Evolutionary conservation across 2,888 invertebrate genomes (phyloP).

Genomic region (Acrobasis suavella): DNA sequence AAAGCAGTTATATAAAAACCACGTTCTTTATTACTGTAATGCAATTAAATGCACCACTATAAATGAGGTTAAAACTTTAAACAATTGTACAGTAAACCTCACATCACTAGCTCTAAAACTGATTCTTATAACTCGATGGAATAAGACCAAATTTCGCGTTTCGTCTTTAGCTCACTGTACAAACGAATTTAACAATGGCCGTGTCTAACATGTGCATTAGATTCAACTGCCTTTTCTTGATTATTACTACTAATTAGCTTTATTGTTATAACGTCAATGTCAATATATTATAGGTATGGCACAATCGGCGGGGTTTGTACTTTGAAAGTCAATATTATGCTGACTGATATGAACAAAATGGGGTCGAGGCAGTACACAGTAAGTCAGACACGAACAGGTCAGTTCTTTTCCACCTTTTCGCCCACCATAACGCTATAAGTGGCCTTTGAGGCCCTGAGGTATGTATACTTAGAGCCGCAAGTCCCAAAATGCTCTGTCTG

Average conservation of each 20-base stretch:
- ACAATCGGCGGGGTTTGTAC: not conserved
- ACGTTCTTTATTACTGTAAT: no score
- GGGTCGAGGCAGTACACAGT: not conserved
- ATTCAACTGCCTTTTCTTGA: not conserved
- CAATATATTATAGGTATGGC: not conserved
- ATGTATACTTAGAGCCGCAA: no score
- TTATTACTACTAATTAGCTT: not conserved
- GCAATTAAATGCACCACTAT: no score
- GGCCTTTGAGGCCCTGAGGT: no score
- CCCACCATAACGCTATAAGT: no score
- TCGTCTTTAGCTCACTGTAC: not conserved
- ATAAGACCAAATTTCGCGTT: not conserved
- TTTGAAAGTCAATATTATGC: not conserved
- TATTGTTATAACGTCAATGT: not conserved
- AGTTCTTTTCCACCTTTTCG: not conserved
- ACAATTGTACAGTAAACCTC: no score
- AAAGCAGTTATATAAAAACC: no score
- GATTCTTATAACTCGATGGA: not conserved
- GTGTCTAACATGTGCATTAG: conserved; percentile 1
- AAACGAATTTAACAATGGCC: not conserved
- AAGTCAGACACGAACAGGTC: not conserved
- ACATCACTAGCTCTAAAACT: not conserved
- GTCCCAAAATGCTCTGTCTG: no score
- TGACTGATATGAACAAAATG: not conserved
- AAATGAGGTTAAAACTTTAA: no score